These are phyloP conservation scores for Gallinago jamesoni DNA, from an alignment of 2,113 vertebrate species.

Conservation along the genomic window DNA sequence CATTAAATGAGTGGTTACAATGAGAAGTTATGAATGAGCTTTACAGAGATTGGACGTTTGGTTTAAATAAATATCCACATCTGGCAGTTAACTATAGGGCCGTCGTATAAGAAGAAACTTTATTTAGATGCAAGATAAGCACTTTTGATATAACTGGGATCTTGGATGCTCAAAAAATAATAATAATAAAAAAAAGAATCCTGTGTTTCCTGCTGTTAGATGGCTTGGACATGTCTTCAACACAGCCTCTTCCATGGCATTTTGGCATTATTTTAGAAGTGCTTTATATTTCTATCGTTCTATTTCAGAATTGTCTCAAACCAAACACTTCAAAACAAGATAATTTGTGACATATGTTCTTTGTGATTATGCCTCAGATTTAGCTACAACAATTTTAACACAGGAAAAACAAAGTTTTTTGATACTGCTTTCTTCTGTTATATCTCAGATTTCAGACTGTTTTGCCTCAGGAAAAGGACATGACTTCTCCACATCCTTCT, in stretches of 20 bases:
- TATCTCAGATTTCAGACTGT: conserved; percentile 1
- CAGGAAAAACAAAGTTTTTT: conserved; percentile 59
- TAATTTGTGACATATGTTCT: conserved; percentile 76
- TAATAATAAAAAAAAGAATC: not conserved
- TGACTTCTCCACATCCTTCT: not conserved
- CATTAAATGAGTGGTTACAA: not conserved
- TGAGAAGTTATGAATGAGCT: not conserved
- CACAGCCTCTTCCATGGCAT: not conserved
- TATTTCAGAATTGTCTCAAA: conserved; percentile 75
- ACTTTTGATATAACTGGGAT: not conserved
- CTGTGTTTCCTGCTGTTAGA: not conserved
- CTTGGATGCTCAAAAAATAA: not conserved
- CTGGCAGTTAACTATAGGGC: not conserved
- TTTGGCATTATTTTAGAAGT: conserved; percentile 63
- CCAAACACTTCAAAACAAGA: conserved; percentile 75
- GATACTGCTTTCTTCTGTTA: conserved; percentile 45
- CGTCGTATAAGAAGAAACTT: not conserved
- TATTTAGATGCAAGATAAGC: not conserved
- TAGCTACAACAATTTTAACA: conserved; percentile 72
- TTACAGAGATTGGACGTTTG: not conserved
- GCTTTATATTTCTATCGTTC: conserved; percentile 63
- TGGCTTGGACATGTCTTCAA: not conserved
- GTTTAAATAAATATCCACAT: not conserved
- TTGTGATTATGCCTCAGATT: conserved; percentile 68
- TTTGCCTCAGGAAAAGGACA: conserved; percentile 6